Evolutionary conservation across 1,140 invertebrate genomes (phyloP), one percentile per base, ranked within the genome.

Genomic region (Leptinotarsa texana): DNA sequence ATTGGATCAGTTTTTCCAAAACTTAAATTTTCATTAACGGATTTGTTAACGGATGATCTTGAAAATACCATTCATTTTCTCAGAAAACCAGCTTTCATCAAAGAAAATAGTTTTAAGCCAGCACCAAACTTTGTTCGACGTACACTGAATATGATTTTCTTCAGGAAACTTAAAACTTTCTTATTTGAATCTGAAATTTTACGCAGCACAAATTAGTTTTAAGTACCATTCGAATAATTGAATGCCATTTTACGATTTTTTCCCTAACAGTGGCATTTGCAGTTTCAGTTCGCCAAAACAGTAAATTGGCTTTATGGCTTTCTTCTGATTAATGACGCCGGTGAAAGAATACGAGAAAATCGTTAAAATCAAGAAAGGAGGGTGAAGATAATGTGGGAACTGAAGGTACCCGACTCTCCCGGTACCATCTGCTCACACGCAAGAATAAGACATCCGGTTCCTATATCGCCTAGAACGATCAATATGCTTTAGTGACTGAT

Each of bases 401-500:
- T 18, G 49, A 33, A 22, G 24, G 70, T 67, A 71, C 47, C 61
- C 74, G 49, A 75, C 61, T 69, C 74, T 75, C 69, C 68, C 69
- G 69, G 74, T 75, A 75, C 62, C 74, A 75, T 75, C 74, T 75
- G 74, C 74, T 66, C 63, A n/a, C 74, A 75, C 69, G 74, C 74
- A 69, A 75, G 70, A 65, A 61, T 66, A 75, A 75, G 74, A 75
- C 74, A 75, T 75, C 74, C 74, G 74, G 74, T 75, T 75, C 74
- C 74, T 75, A 63, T 33, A 65, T 65, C 51, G 51, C 51, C 51
- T 57, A 57, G 51, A 57, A 57, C 13, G 51, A 57, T 57, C 51
- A 57, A 57, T 57, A 57, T 57, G 51, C 15, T 57, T 42, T 57
- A 18, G 51, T 57, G 51, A 8, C 6, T 18, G 13, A 57, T 17